phyloP scores from a whole-genome alignment of 2,797 vertebrate genomes.

The Syndactyla subalaris region DNA sequence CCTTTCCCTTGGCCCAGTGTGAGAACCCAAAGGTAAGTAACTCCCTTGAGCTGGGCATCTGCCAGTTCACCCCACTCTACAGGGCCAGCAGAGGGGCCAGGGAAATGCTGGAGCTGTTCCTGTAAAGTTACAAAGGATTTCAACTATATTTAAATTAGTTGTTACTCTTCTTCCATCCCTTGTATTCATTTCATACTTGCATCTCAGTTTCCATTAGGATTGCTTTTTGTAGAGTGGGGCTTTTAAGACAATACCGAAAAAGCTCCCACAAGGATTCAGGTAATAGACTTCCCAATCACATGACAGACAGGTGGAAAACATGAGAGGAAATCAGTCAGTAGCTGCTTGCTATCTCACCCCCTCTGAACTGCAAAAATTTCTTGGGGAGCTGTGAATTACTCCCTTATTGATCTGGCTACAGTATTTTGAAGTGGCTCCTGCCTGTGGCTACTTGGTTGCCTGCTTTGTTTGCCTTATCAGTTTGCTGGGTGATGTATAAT shows the following conservation, averaged over 20 bases:
- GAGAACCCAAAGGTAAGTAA: background rate
- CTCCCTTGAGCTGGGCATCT: background rate
- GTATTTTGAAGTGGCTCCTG: constrained; percentile 54
- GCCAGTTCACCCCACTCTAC: background rate
- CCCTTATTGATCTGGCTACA: background rate
- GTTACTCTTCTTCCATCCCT: background rate
- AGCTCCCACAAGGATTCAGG: background rate
- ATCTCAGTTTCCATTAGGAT: background rate
- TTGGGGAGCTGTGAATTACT: constrained; percentile 30
- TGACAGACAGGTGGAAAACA: background rate
- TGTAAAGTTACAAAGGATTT: background rate
- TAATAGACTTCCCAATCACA: constrained; percentile 15
- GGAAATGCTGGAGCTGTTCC: background rate
- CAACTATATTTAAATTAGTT: background rate
- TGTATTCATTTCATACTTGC: background rate
- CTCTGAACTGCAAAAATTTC: constrained; percentile 20
- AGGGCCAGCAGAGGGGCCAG: background rate
- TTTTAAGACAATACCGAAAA: constrained; percentile 5
- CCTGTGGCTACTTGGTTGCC: background rate
- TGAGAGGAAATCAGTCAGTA: constrained; percentile 15
- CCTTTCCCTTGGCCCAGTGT: background rate
- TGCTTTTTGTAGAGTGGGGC: background rate
- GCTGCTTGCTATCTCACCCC: constrained; percentile 18
- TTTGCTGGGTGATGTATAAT: constrained; percentile 37
- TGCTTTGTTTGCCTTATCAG: constrained; percentile 44